These are phyloP conservation scores for Lipophrys pholis DNA, from an alignment of 2,113 vertebrate species.

Conservation along the genomic window DNA sequence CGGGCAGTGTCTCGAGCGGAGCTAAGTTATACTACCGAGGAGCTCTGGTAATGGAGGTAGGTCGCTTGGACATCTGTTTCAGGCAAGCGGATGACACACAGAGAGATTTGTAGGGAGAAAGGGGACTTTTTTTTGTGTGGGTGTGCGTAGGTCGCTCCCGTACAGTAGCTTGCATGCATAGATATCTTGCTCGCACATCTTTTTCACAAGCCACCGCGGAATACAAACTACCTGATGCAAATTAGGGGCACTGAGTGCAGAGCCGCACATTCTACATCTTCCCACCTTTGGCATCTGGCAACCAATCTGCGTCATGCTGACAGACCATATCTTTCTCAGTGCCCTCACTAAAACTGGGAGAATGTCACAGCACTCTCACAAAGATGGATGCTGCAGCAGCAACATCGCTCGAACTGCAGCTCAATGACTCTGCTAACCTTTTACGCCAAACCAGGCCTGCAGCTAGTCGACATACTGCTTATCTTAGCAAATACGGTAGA, in stretches of 20 bases:
- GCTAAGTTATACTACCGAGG: slow-evolving; percentile 67
- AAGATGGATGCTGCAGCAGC: slow-evolving; percentile 62
- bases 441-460: slow-evolving; percentile 60
- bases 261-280: slow-evolving; percentile 52
- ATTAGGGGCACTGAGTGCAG: slow-evolving; percentile 66
- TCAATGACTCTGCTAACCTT: slow-evolving; percentile 73
- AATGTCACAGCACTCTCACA: slow-evolving; percentile 70
- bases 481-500: slow-evolving; percentile 72
- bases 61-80: slow-evolving; percentile 74
- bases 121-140: slow-evolving; percentile 23
- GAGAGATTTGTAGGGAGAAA: slow-evolving; percentile 40
- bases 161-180: slow-evolving; percentile 30
- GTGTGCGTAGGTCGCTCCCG: slow-evolving; percentile 30
- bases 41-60: slow-evolving; percentile 67
- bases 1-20: slow-evolving; percentile 40
- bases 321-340: slow-evolving; percentile 68
- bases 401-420: slow-evolving; percentile 49
- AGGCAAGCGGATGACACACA: slow-evolving; percentile 33
- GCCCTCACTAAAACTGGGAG: slow-evolving; percentile 68
- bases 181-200: slow-evolving; percentile 35
- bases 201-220: slow-evolving; percentile 59
- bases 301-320: slow-evolving; percentile 71
- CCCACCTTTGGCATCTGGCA: slow-evolving; percentile 63
- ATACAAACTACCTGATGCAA: slow-evolving; percentile 71
- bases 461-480: slow-evolving; percentile 67